Evolutionary conservation across 1,140 invertebrate genomes (phyloP).

Genomic region (Calephelis nemesis): DNA sequence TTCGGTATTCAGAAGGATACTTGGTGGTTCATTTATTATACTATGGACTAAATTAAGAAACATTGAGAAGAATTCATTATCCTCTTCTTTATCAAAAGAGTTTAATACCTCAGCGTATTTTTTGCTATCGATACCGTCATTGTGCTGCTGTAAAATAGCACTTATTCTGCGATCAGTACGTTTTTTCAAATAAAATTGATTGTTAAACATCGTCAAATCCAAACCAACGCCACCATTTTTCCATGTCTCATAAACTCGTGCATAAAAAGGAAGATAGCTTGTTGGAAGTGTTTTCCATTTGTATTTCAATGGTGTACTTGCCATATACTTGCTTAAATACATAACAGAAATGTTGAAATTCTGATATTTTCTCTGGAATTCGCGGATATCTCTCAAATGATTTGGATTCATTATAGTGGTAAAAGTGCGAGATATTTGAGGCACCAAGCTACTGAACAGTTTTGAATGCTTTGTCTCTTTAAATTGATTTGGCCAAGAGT

Average conservation of each 20-base stretch:
- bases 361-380: constrained; percentile 50
- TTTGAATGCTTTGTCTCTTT: constrained; percentile 30
- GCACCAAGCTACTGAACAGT: constrained; percentile 42
- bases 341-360: constrained; percentile 18
- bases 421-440: constrained; percentile 30
- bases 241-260: constrained; percentile 59
- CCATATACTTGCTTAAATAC: constrained; percentile 55
- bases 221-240: constrained; percentile 59
- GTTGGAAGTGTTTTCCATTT: constrained; percentile 56
- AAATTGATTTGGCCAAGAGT: constrained; percentile 38
- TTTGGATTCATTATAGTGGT: constrained; percentile 36
- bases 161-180: constrained; percentile 41
- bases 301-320: constrained; percentile 51
- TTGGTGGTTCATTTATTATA: constrained; percentile 45
- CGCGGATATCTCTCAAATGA: constrained; percentile 40
- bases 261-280: constrained; percentile 51
- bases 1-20: constrained; percentile 43
- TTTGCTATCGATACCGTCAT: constrained; percentile 50
- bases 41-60: constrained; percentile 44
- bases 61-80: constrained; percentile 47
- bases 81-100: constrained; percentile 47
- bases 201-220: constrained; percentile 50
- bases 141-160: constrained; percentile 59
- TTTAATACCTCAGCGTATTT: constrained; percentile 47
- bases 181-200: constrained; percentile 41